Evolutionary conservation across 2,113 vertebrate genomes (phyloP).

Genomic region (Diglossa brunneiventris): DNA sequence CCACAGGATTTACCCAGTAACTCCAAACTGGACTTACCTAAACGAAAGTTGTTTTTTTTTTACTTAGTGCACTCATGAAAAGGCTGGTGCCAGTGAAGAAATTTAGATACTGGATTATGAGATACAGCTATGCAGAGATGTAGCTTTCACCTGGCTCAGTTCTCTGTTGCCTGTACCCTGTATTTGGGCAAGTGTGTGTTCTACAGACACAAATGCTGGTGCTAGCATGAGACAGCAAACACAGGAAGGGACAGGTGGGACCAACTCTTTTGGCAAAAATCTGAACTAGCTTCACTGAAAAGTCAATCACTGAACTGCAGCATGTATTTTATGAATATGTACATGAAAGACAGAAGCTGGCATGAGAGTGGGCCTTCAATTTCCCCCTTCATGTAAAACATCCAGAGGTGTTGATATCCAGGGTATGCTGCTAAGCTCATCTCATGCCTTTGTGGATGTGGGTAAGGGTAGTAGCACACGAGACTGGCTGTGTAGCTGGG

Average conservation of each 20-base stretch:
- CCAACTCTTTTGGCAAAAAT: background rate
- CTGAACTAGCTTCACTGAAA: background rate
- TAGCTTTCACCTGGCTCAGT: background rate
- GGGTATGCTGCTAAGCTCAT: background rate
- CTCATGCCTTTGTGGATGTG: background rate
- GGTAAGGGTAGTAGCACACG: background rate
- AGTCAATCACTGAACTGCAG: background rate
- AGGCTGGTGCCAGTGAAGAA: background rate
- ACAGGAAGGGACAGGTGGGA: background rate
- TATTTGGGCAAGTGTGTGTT: background rate
- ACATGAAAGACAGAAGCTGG: background rate
- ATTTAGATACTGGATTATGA: background rate
- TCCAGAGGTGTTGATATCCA: background rate
- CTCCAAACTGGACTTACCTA: background rate
- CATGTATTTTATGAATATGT: background rate
- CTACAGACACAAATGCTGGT: background rate
- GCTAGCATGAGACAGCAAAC: background rate
- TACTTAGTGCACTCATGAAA: background rate
- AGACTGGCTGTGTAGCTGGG: background rate
- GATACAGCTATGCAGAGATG: background rate
- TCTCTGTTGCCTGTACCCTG: background rate
- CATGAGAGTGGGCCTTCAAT: background rate
- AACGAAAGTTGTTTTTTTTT: background rate
- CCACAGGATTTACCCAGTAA: background rate
- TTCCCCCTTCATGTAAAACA: background rate